Evolutionary conservation across 2,113 vertebrate species (phyloP), one percentile per base, ranked within the genome.

Genomic region (Leptodactylus fuscus): DNA sequence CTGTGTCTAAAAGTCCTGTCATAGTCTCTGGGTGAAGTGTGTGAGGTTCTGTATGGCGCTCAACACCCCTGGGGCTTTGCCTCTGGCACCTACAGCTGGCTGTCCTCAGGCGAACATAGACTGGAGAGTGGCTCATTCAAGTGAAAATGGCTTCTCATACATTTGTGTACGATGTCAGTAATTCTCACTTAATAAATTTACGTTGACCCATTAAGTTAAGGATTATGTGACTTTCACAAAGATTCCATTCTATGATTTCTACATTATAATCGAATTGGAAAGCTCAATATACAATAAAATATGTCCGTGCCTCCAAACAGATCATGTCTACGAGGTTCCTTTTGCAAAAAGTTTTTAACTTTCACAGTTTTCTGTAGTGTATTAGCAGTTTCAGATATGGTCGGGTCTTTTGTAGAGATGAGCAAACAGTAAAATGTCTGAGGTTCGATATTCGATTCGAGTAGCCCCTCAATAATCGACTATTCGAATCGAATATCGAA

Each of bases 1-100:
- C 71, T 74, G 71, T 74, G 38, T 46, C 71, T 74, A 74, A 11
- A 46, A 75, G 73, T 15, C 27, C n/a, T 48, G 41, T 49, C n/a
- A 75, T 29, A 77, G 74, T 38, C 32, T 22, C 8, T 38, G 65
- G 65, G 32, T 69, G 44, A 77, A 53, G 32, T 32, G 22, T 49
- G 48, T 34, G 46, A 77, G 46, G 29, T 77, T 77, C 49, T 77
- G 18, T 77, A 77, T 53, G 49, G 74, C 32, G 12, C 15, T 22
- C n/a, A 77, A 22, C 29, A 32, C n/a, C 74, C 74, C 48, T 77
- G 48, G 74, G 74, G 74, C 46, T 20, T 15, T 18, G 27, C 46
- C 34, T 53, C 46, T 32, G 29, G 46, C 46, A 48, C 49, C 74
- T 51, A 53, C 74, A 53, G 74, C 74, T 77, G 74, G 48, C 49